phyloP scores from a whole-genome alignment of 2,113 vertebrate species.

The Aegotheles bennettii region DNA sequence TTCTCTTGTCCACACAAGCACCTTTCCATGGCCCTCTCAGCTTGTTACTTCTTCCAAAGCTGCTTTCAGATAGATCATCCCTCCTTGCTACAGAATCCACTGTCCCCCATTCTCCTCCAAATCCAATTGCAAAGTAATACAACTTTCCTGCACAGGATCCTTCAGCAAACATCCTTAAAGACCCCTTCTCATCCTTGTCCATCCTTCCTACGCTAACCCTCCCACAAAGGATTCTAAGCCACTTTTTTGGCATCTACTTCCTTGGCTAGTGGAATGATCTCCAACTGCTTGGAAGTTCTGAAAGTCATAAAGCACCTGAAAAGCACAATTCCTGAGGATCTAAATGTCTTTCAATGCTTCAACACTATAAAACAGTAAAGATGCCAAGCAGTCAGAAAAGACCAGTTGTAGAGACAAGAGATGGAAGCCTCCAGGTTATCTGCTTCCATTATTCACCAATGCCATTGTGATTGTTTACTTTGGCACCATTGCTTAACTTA shows the following conservation, averaged over 20 bases:
- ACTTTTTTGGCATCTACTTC: not conserved
- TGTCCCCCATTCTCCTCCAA: not conserved
- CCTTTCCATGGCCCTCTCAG: not conserved
- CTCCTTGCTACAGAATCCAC: not conserved
- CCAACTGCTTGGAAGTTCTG: not conserved
- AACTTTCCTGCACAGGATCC: not conserved
- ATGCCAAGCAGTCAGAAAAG: not conserved
- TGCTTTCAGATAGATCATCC: not conserved
- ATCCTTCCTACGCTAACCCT: not conserved
- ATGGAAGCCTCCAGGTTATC: not conserved
- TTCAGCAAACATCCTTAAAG: not conserved
- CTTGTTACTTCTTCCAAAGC: not conserved
- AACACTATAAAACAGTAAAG: not conserved
- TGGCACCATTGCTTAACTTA: not conserved
- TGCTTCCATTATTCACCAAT: not conserved
- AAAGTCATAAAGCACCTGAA: not conserved
- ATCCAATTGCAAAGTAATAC: not conserved
- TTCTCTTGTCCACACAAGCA: slow-evolving; percentile 6
- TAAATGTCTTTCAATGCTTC: not conserved
- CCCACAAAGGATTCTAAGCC: not conserved
- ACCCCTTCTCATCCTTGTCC: not conserved
- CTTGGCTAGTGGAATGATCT: not conserved
- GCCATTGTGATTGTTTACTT: not conserved
- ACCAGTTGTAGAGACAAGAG: not conserved
- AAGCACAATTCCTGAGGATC: not conserved